Evolutionary conservation across 2,113 vertebrate species (phyloP).

Genomic region (Varanus komodoensis): DNA sequence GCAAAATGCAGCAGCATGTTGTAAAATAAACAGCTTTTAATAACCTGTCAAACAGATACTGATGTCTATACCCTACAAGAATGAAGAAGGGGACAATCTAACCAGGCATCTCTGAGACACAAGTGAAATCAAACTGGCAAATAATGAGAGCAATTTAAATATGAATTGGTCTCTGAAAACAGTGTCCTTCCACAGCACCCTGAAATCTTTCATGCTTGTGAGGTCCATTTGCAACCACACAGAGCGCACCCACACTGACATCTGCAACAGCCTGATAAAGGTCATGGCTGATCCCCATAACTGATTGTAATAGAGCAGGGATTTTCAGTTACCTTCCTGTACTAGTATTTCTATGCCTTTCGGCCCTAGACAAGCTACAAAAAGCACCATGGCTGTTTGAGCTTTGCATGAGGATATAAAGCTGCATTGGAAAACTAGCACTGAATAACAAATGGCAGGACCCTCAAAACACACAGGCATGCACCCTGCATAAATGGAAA

Average conservation of each 20-base stretch:
- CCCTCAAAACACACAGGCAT: too few relatives aligned
- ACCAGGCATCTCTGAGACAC: not conserved
- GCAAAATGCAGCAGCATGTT: not conserved
- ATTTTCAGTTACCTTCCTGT: too few relatives aligned
- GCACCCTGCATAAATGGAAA: too few relatives aligned
- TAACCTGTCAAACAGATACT: not conserved
- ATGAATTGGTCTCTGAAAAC: not conserved
- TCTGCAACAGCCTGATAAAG: not conserved
- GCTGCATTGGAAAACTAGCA: too few relatives aligned
- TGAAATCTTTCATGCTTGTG: not conserved
- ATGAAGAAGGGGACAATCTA: not conserved
- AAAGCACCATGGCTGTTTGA: not conserved
- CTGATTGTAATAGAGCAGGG: not conserved
- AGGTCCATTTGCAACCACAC: not conserved
- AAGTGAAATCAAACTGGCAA: not conserved
- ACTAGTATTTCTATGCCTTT: not conserved
- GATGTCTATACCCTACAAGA: not conserved
- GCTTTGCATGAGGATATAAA: too few relatives aligned
- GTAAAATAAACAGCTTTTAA: not conserved
- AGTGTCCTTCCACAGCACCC: not conserved
- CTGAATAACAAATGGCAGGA: too few relatives aligned
- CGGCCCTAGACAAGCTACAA: not conserved
- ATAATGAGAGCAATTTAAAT: not conserved
- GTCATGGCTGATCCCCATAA: not conserved
- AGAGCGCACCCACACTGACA: not conserved